Evolutionary conservation across 2,113 vertebrate species (phyloP).

Genomic region (Phylloscopus whistleri): DNA sequence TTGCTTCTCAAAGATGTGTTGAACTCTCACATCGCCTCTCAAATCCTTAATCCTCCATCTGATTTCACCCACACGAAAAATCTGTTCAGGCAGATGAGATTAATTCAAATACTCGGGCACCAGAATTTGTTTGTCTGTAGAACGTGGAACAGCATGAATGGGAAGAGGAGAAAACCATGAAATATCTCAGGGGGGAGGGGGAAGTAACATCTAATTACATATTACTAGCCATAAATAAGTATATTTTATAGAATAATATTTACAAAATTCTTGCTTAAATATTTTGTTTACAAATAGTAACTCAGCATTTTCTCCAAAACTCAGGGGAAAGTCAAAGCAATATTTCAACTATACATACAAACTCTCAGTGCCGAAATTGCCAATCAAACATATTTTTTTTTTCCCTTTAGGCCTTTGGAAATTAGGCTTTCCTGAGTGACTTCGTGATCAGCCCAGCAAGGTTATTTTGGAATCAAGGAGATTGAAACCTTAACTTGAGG

Average conservation of each 20-base stretch:
- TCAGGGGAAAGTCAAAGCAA: background rate
- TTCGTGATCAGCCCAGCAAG: background rate
- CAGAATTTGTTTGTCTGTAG: background rate
- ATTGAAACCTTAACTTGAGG: slow-evolving; percentile 20
- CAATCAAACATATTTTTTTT: background rate
- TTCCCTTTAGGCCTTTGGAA: background rate
- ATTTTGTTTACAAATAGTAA: background rate
- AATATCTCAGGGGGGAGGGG: background rate
- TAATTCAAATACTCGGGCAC: background rate
- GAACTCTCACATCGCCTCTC: background rate
- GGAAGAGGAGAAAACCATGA: background rate
- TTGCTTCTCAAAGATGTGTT: background rate
- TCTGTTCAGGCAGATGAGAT: background rate
- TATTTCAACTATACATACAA: background rate
- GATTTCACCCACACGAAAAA: background rate
- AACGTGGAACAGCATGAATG: background rate
- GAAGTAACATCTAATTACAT: background rate
- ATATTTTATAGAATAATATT: background rate
- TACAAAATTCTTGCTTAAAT: background rate
- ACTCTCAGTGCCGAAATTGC: background rate
- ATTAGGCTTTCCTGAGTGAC: background rate
- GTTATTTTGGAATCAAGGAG: slow-evolving; percentile 15
- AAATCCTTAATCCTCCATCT: background rate
- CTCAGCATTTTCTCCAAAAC: background rate
- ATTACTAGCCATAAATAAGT: background rate